A percentile compares a stretch with the other conserved stretches of the same genome.
phyloP scores from a whole-genome alignment of 2,797 vertebrate species.

The Craterocephalus amniculus region DNA sequence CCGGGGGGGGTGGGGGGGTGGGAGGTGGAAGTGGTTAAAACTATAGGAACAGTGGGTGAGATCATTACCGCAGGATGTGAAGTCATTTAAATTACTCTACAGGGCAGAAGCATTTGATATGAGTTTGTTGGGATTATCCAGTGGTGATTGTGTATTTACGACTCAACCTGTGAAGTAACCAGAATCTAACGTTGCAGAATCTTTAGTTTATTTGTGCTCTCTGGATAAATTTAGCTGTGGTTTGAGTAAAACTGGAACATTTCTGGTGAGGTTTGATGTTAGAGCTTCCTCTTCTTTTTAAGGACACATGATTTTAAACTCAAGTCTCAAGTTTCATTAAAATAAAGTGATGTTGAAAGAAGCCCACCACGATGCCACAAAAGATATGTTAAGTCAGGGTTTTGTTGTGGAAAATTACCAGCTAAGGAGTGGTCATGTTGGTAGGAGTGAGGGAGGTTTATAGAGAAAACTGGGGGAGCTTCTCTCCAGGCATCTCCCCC shows the following conservation, averaged over 20 bases:
- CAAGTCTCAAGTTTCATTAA: neutral
- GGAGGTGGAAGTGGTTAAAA: constrained; percentile 12
- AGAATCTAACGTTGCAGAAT: neutral
- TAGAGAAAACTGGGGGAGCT: too few relatives aligned
- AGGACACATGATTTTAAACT: too few relatives aligned
- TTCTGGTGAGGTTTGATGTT: neutral
- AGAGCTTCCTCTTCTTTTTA: too few relatives aligned
- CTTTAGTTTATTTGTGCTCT: neutral
- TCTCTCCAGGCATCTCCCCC: too few relatives aligned
- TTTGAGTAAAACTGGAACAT: neutral
- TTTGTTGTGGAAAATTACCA: too few relatives aligned
- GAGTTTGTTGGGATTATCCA: neutral
- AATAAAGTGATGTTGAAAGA: neutral
- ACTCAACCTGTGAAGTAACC: neutral
- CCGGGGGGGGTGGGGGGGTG: constrained; percentile 6
- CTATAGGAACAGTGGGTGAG: neutral
- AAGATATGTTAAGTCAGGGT: neutral
- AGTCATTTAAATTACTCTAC: neutral
- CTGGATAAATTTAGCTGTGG: constrained; percentile 7
- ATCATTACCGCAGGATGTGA: neutral
- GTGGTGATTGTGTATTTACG: neutral
- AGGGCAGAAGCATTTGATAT: neutral
- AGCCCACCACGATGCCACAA: neutral
- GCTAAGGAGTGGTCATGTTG: too few relatives aligned
- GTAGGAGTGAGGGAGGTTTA: too few relatives aligned